These are phyloP conservation scores for Eunapius fragilis DNA, from an alignment of 37 sponge, comb jelly and placozoan genomes.

Conservation along the genomic window DNA sequence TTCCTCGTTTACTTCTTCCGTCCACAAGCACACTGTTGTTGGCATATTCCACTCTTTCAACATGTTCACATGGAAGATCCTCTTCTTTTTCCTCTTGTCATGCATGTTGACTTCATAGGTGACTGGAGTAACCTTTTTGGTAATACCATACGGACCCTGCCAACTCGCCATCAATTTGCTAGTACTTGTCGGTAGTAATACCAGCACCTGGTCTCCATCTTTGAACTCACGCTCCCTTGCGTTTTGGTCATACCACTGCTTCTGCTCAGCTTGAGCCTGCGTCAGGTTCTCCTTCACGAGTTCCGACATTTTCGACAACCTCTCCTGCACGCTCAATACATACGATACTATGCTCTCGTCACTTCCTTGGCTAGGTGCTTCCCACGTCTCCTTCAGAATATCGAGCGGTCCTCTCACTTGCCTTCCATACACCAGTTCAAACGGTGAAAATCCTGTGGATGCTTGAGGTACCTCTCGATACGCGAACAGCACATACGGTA, in stretches of 20 bases:
- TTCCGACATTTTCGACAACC: neutral
- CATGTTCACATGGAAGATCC: slow-evolving; percentile 54
- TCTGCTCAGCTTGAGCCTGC: neutral
- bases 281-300: neutral
- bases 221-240: neutral
- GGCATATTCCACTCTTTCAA: slow-evolving; percentile 17
- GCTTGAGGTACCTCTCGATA: slow-evolving; percentile 32
- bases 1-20: neutral
- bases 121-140: slow-evolving; percentile 7
- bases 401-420: slow-evolving; percentile 28
- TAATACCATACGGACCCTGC: slow-evolving; percentile 38
- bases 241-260: neutral
- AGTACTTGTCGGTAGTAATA: slow-evolving; percentile 37
- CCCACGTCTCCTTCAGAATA: slow-evolving; percentile 10
- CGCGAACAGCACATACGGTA: slow-evolving; percentile 30
- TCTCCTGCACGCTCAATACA: neutral
- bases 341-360: neutral
- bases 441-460: slow-evolving; percentile 23
- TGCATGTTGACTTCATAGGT: slow-evolving; percentile 35
- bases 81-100: slow-evolving; percentile 31
- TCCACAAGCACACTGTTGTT: neutral
- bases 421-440: slow-evolving; percentile 34
- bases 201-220: slow-evolving; percentile 34
- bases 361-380: neutral
- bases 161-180: slow-evolving; percentile 24